phyloP scores from a whole-genome alignment of 2,113 vertebrate species.

The Sclerurus mexicanus region DNA sequence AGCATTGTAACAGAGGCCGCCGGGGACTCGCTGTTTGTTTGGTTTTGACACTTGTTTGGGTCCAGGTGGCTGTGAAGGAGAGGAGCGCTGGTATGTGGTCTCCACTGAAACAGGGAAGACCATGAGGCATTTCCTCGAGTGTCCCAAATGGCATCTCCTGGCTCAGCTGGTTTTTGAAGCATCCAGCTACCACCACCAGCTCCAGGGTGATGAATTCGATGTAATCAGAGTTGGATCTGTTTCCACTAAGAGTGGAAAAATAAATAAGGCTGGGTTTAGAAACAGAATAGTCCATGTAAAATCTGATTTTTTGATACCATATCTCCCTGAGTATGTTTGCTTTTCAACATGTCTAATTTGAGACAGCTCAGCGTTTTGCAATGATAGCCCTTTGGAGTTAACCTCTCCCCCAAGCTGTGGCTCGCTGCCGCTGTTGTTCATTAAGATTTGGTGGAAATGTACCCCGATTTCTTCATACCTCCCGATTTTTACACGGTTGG shows the following conservation, averaged over 20 bases:
- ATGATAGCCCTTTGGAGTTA: not conserved
- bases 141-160: not conserved
- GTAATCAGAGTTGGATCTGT: not conserved
- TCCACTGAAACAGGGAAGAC: not conserved
- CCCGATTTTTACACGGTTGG: not conserved
- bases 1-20: not conserved
- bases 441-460: constrained; percentile 8
- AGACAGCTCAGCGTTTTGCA: not conserved
- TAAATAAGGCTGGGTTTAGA: constrained; percentile 4
- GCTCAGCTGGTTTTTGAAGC: not conserved
- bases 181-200: not conserved
- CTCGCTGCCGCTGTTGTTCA: not conserved
- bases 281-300: constrained; percentile 4
- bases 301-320: not conserved
- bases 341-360: constrained; percentile 24
- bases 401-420: not conserved
- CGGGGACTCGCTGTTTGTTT: not conserved
- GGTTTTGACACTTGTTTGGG: not conserved
- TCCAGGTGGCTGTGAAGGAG: not conserved
- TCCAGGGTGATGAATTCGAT: not conserved
- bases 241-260: constrained; percentile 29
- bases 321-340: not conserved
- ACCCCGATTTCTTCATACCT: not conserved
- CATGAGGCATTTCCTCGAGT: not conserved
- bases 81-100: not conserved